Evolutionary conservation across 2,113 vertebrate genomes (phyloP), one percentile per base, ranked within the genome.

Genomic region (Nothobranchius furzeri): DNA sequence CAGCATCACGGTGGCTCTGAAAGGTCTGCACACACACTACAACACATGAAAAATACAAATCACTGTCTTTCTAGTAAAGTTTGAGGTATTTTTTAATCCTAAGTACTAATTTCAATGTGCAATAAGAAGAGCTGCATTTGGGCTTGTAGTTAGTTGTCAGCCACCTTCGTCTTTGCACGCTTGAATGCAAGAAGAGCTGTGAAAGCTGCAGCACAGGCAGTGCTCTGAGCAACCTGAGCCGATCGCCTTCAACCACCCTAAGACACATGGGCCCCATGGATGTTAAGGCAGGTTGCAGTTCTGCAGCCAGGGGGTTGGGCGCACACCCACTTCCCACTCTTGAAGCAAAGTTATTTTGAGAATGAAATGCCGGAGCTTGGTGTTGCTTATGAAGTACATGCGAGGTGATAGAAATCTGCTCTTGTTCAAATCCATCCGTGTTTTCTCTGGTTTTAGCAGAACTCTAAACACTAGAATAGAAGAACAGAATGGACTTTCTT

Each of bases 1-100:
- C 40, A 62, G 85, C 79, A 90, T 99, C 1, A 94, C 93, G 0
- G 92, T 99, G 68, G 91, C 94, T 0, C 93, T 99, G 66, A 99
- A 99, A 96, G 98, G 98, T 96, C 70, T 59, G 93, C 60, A 47
- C n/a, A 50, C 4, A 17, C 10, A 17, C 14, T 17, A 2, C n/a
- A 17, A 17, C 1, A 20, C 20, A 20, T 20, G 20, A 20, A 30
- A 30, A 30, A 30, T 30, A 30, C 30, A 30, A 30, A 30, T 1
- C 2, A 3, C 3, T 30, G 30, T 4, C 2, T 30, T 30, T 30
- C 30, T 30, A 30, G 30, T 30, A 30, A 30, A 20, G 20, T 20
- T 20, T 20, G 20, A 20, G 20, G 20, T 20, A 20, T 20, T 20
- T 20, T 20, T 20, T 20, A 20, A 20, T 20, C 20, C 20, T 20